A percentile compares a stretch with the other conserved stretches of the same genome.
phyloP scores from a whole-genome alignment of 92 coral and sea anemone genomes.

The Porites cylindrica region DNA sequence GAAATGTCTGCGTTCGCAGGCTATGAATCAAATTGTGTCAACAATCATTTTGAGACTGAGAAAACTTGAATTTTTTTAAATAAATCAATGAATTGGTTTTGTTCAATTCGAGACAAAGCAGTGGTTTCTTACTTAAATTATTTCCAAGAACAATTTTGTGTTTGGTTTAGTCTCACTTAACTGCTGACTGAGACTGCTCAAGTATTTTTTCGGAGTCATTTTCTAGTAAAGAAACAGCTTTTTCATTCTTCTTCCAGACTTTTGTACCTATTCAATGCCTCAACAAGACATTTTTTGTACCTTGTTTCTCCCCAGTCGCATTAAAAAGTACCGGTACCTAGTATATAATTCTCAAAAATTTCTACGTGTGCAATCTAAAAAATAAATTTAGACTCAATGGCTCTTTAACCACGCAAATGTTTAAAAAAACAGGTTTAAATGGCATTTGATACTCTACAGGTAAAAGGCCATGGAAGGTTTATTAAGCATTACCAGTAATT shows the following conservation, averaged over 20 bases:
- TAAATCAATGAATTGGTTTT: background rate
- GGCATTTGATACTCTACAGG: no score
- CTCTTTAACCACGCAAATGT: no score
- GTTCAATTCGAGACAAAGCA: conserved; percentile 7
- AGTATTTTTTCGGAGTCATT: conserved; percentile 22
- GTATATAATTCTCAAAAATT: no score
- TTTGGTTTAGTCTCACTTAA: conserved; percentile 7
- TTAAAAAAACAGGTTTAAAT: no score
- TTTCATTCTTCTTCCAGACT: conserved; percentile 15
- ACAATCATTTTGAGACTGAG: conserved; percentile 14
- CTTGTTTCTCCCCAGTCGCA: background rate
- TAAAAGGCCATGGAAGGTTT: no score
- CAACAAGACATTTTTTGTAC: background rate
- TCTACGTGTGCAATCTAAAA: no score
- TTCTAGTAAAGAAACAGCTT: conserved; percentile 9
- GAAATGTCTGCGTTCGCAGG: conserved; percentile 12
- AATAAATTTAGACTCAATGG: no score
- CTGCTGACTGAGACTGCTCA: conserved; percentile 13
- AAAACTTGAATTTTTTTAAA: conserved; percentile 1
- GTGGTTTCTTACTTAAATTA: background rate
- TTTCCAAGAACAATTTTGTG: background rate
- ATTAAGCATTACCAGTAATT: no score
- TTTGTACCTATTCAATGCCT: background rate
- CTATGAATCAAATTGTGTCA: conserved; percentile 10
- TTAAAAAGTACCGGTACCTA: no score